These are phyloP conservation scores for Melanerpes aurifrons DNA, from an alignment of 2,113 vertebrate species.

Conservation along the genomic window DNA sequence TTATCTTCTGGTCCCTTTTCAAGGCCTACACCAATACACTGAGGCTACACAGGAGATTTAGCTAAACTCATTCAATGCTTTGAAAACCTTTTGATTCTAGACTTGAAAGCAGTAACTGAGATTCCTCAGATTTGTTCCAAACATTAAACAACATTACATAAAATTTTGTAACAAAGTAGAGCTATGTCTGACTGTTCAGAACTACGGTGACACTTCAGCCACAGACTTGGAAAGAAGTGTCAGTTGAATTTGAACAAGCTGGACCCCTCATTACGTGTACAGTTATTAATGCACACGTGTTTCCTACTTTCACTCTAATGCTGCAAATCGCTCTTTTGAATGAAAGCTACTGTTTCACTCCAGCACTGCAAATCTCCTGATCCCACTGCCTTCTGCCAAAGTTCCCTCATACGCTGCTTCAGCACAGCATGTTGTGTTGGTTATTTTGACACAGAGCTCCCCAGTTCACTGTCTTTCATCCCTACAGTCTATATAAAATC, in stretches of 20 bases:
- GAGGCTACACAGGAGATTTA: not conserved
- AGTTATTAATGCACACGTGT: not conserved
- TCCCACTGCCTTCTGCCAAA: not conserved
- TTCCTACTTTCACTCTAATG: not conserved
- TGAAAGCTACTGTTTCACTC: slow-evolving; percentile 13
- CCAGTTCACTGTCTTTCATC: not conserved
- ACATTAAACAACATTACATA: not conserved
- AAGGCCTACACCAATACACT: not conserved
- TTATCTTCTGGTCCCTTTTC: not conserved
- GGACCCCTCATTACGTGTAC: not conserved
- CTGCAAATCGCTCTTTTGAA: not conserved
- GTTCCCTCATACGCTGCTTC: not conserved
- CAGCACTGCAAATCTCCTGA: slow-evolving; percentile 16
- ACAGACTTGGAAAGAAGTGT: not conserved
- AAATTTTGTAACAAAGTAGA: not conserved
- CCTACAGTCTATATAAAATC: not conserved
- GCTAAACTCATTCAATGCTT: not conserved
- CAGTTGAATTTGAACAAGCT: not conserved
- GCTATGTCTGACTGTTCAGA: not conserved
- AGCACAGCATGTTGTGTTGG: not conserved
- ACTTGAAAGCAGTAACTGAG: slow-evolving; percentile 18
- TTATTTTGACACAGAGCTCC: not conserved
- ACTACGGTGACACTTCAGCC: not conserved
- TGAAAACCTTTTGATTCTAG: not conserved
- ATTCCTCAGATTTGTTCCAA: slow-evolving; percentile 1